Conservation (phyloP, 37 sponge, comb jelly and placozoan genomes). For the Halichondria panicea region DNA sequence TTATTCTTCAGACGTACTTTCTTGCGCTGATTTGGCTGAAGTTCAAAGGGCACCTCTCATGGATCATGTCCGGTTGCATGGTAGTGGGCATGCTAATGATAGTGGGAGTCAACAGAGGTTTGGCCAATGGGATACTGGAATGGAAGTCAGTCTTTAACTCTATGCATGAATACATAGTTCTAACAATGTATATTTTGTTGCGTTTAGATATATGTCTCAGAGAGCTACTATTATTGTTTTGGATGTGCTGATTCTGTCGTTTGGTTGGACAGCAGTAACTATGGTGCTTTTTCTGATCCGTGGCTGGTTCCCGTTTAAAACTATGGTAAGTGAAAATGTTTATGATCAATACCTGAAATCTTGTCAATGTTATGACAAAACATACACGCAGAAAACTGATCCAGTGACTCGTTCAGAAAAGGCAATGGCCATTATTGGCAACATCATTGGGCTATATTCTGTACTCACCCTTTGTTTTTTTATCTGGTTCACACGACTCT, state of each 20-base stretch:
- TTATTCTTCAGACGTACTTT: constrained; percentile 1
- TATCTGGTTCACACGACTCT: constrained; percentile 20
- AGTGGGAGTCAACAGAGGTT: constrained; percentile 4
- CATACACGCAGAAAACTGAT: not conserved
- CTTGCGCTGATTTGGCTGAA: constrained; percentile 12
- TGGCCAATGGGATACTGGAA: not conserved
- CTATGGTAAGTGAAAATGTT: not conserved
- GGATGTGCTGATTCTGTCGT: constrained; percentile 13
- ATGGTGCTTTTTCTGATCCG: constrained; percentile 2
- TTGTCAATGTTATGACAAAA: not conserved
- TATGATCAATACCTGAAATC: not conserved
- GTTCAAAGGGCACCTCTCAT: not conserved
- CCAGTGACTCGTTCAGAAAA: not conserved
- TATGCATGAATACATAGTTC: not conserved
- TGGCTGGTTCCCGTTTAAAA: constrained; percentile 23
- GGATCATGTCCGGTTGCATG: constrained; percentile 1
- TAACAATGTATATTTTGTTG: not conserved
- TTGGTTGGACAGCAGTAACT: constrained; percentile 5
- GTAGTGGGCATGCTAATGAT: not conserved
- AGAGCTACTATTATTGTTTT: not conserved
- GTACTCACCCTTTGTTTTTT: constrained; percentile 18
- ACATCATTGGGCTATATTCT: constrained; percentile 1
- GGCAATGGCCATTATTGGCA: not conserved
- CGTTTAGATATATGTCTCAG: constrained; percentile 7
- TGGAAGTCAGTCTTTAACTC: constrained; percentile 4